Evolutionary conservation across 2,888 invertebrate genomes (phyloP).

Genomic region (Calameuta filiformis): DNA sequence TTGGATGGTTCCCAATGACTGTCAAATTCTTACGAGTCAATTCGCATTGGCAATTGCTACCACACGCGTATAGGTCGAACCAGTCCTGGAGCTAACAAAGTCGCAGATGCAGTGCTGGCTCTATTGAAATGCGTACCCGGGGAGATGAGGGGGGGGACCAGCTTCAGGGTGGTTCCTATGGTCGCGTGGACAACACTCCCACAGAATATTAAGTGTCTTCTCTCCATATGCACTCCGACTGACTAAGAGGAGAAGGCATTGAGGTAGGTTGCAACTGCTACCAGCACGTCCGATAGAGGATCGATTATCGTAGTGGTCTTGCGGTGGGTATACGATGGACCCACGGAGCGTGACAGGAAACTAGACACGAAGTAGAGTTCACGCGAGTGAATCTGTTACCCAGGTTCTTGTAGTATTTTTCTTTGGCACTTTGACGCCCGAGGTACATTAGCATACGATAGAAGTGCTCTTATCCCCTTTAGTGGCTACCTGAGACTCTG

Average conservation of each 20-base stretch:
- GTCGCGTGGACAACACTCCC: slow-evolving; percentile 61
- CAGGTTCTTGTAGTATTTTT: not conserved
- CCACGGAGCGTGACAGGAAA: not conserved
- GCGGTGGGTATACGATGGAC: not conserved
- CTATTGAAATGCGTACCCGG: slow-evolving; percentile 47
- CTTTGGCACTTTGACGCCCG: not conserved
- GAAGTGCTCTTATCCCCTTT: not conserved
- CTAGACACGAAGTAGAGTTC: not conserved
- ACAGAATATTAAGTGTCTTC: slow-evolving; percentile 53
- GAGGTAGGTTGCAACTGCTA: not conserved
- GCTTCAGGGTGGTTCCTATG: slow-evolving; percentile 35
- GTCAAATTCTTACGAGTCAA: not conserved
- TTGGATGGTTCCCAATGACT: not conserved
- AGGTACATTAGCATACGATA: not conserved
- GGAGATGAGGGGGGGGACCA: not conserved
- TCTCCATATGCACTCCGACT: not conserved
- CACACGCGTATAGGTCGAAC: not conserved
- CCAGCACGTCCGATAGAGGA: not conserved
- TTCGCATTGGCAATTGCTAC: not conserved
- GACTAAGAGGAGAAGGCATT: not conserved
- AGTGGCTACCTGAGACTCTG: not conserved
- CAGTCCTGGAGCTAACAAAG: not conserved
- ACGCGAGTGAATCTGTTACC: not conserved
- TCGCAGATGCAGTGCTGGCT: slow-evolving; percentile 34
- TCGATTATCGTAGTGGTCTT: not conserved